Conservation (phyloP, 2,797 vertebrate species). For the Numenius phaeopus region DNA sequence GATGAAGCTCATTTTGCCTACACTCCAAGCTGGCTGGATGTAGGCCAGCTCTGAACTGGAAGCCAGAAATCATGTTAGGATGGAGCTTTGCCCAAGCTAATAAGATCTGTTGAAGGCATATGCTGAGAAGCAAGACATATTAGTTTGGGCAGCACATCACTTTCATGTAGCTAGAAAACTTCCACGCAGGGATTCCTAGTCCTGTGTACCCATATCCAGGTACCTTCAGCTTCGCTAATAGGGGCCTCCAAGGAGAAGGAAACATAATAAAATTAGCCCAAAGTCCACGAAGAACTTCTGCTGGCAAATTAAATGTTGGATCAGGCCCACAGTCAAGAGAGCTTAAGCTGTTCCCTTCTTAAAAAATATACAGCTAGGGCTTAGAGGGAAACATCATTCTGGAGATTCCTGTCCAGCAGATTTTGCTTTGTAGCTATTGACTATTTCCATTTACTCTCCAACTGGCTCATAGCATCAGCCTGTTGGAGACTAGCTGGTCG, state of each 20-base stretch:
- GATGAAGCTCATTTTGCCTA: slow-evolving; percentile 4
- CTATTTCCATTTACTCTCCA: background rate
- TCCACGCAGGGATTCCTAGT: background rate
- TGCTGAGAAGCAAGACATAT: slow-evolving; percentile 3
- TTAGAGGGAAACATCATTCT: background rate
- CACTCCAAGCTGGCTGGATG: background rate
- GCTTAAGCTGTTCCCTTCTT: background rate
- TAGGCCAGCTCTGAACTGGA: slow-evolving; percentile 22
- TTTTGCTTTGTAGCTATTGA: background rate
- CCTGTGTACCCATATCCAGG: background rate
- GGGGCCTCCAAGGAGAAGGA: background rate
- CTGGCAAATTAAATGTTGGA: background rate
- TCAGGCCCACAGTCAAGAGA: background rate
- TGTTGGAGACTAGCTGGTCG: background rate
- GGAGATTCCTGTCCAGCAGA: background rate
- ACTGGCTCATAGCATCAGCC: rapidly evolving
- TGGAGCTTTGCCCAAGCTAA: slow-evolving; percentile 43
- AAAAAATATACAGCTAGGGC: background rate
- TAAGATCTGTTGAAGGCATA: slow-evolving; percentile 32
- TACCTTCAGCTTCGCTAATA: background rate
- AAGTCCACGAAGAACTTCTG: background rate
- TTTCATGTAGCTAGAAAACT: background rate
- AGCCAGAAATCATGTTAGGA: slow-evolving; percentile 46
- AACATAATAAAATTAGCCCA: background rate
- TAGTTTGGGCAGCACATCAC: background rate